Evolutionary conservation across 2,888 invertebrate genomes (phyloP), one percentile per base, ranked within the genome.

Genomic region (Timema podura): DNA sequence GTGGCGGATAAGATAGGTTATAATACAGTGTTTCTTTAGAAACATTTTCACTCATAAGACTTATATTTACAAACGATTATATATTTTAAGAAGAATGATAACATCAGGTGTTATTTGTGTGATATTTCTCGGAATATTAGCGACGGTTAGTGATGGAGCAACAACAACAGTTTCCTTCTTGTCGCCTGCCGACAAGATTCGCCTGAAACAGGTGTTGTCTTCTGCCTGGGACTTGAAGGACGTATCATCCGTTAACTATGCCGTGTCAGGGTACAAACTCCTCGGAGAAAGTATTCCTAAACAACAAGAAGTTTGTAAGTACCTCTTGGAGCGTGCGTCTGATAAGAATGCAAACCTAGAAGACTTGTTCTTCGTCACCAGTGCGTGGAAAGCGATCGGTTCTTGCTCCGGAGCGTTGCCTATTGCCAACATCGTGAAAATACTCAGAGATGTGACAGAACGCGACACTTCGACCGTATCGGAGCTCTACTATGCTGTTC

Each of bases 401-500:
- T 85, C 84, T 70, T 86, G 88, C 73, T 83, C 84, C 72, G 81
- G 81, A 11, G 77, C 86, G 11, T 81, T 85, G 10, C 85, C 87
- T 9, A 81, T 84, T 3, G 77, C 85, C 13, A 76, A 84, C 10
- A 77, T 82, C 0, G 80, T 83, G 8, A 84, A 81, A 75, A 75
- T 77, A 49, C 73, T 90, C 0, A 83, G 86, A 54, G 83, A 83
- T 59, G 81, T 84, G 0, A 79, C 93, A n/a, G 87, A 90, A 61
- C 87, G 87, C 74, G 89, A 89, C 16, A 87, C 89, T 74, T 83
- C 87, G 0, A 85, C 88, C 5, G 84, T 91, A 48, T 82, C 86
- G 45, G 92, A 93, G 72, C 79, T 96, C 48, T 93, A 89, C 79
- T 87, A 91, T 81, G 91, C 92, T 10, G 85, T 91, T 13, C 88